Percentiles rank a stretch among this genome's conserved stretches.
Conservation (phyloP, 2,888 invertebrate genomes). For the Melolontha melolontha region DNA sequence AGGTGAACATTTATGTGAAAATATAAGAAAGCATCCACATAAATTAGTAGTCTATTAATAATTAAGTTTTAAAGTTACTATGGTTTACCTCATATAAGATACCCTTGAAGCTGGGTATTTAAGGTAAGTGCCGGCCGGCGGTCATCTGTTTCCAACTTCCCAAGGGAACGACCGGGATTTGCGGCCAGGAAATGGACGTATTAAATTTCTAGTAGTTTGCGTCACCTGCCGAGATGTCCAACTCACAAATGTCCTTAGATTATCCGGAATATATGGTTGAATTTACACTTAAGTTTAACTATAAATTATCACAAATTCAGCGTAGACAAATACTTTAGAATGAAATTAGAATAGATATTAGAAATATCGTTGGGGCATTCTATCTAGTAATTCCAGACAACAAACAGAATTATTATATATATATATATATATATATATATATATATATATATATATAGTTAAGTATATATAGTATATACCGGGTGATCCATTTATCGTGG, state of each 20-base stretch:
- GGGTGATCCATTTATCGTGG: too few species aligned
- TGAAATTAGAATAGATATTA: neutral
- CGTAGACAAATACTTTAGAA: constrained; percentile 16
- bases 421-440: too few species aligned
- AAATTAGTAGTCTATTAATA: constrained; percentile 4
- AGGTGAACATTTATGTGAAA: too few species aligned
- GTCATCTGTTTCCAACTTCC: constrained; percentile 57
- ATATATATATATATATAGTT: too few species aligned
- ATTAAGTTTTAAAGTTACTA: constrained; percentile 32
- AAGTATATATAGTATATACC: too few species aligned
- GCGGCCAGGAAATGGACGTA: constrained; percentile 58
- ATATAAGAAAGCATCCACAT: neutral
- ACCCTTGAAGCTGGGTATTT: constrained; percentile 46
- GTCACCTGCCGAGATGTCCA: constrained; percentile 59
- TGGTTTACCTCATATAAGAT: constrained; percentile 41
- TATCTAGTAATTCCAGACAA: too few species aligned
- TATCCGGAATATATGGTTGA: constrained; percentile 49
- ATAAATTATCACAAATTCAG: constrained; percentile 36
- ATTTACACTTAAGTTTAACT: constrained; percentile 42
- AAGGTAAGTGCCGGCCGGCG: constrained; percentile 50
- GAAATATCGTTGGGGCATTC: too few species aligned
- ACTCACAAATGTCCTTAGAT: constrained; percentile 58
- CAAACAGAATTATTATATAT: too few species aligned
- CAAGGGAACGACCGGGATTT: constrained; percentile 55
- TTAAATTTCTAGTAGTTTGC: constrained; percentile 61